A percentile compares a stretch with the other conserved stretches of the same genome.
These are phyloP conservation scores for Hyposoter didymator DNA, from an alignment of 2,888 invertebrate genomes.

Conservation along the genomic window DNA sequence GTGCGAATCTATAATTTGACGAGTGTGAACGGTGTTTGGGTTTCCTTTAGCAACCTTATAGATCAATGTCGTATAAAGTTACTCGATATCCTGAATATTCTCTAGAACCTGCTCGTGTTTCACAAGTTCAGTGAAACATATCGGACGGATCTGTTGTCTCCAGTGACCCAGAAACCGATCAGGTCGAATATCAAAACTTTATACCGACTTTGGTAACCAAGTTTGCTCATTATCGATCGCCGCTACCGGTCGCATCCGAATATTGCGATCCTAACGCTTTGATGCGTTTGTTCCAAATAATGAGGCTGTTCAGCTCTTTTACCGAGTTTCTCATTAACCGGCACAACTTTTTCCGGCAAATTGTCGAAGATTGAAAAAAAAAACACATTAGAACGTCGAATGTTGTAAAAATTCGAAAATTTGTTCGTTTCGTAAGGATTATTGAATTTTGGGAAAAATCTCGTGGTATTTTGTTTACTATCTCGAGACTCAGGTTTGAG, in stretches of 20 bases:
- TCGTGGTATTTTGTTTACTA: conserved; percentile 3
- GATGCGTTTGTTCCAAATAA: neutral
- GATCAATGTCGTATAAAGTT: neutral
- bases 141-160: neutral
- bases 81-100: neutral
- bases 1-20: neutral
- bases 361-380: neutral
- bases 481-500: conserved; percentile 33
- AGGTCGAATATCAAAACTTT: neutral
- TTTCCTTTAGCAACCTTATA: neutral
- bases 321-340: neutral
- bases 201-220: neutral
- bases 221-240: neutral
- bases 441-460: neutral
- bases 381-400: no score
- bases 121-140: neutral
- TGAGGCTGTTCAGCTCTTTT: neutral
- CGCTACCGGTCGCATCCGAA: neutral
- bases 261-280: neutral
- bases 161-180: neutral
- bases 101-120: neutral
- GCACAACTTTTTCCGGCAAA: neutral
- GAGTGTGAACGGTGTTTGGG: neutral
- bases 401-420: no score
- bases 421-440: no score